Conservation (phyloP, 2,113 vertebrate genomes). For the Tonatia bakeri region DNA sequence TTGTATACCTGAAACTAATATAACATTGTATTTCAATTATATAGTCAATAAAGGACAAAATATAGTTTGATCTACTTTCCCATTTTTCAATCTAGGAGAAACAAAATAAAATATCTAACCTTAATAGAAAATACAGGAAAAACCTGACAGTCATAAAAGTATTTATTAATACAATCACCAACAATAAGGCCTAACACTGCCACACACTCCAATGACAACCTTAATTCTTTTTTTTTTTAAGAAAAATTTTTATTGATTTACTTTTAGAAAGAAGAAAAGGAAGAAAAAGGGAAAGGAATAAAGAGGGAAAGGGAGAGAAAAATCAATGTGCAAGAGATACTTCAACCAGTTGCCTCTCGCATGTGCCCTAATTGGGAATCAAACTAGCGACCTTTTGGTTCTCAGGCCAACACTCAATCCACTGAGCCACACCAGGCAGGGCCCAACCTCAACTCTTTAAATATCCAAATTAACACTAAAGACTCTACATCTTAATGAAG, state of each 20-base stretch:
- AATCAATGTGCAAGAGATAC: too few species aligned
- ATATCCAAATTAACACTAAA: background rate
- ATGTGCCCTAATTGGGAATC: too few species aligned
- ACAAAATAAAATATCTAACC: background rate
- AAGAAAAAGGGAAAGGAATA: too few species aligned
- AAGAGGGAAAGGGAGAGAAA: too few species aligned
- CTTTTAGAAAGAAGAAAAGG: too few species aligned
- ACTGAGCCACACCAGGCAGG: too few species aligned
- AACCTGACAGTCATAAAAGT: background rate
- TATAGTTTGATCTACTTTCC: background rate
- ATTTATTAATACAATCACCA: background rate
- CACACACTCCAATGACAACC: background rate
- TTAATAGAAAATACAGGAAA: background rate
- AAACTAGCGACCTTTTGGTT: too few species aligned
- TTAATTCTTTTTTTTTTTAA: background rate
- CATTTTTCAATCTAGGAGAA: slow-evolving; percentile 39
- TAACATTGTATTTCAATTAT: background rate
- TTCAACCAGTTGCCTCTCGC: too few species aligned
- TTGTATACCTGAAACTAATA: background rate
- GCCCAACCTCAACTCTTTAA: background rate
- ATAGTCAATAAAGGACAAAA: background rate
- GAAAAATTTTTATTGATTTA: too few species aligned
- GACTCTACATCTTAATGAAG: background rate
- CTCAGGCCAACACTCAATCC: too few species aligned
- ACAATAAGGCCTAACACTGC: background rate